Evolutionary conservation across 2,113 vertebrate genomes (phyloP), one percentile per base, ranked within the genome.

Genomic region (Colaptes auratus): DNA sequence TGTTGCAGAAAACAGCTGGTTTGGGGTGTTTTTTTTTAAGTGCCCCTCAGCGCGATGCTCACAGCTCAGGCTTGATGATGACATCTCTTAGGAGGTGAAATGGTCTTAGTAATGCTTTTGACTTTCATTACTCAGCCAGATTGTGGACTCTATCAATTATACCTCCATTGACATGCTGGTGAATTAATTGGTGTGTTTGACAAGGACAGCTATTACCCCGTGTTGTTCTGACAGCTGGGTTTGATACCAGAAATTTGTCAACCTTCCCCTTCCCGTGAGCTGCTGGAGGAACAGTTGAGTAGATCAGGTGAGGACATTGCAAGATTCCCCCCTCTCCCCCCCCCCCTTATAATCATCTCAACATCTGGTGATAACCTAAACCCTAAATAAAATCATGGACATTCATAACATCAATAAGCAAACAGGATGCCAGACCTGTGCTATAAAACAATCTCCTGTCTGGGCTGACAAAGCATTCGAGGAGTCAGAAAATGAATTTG

Each of bases 181-280:
- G 96, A 97, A 98, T 98, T 98, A 98, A 98, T 97, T 98, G 98
- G 95, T 28, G 70, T 10, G 9, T 96, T 96, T 98, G 98, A 98
- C 98, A 98, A 98, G 98, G 97, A 98, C 96, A 94, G 97, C 97
- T 97, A 98, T 98, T 98, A 98, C 94, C 96, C 94, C 90, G 7
- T 97, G 96, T 96, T 97, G 97, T 92, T 90, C 96, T 93, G 97
- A 98, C 98, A 98, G 98, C 98, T 98, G 97, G 96, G 92, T 97
- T 97, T 98, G 97, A 97, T 98, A 97, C 97, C 84, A 94, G 96
- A 96, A 97, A 98, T 98, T 98, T 98, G 98, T 98, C 98, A 98
- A 69, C 94, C 96, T 97, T 98, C 89, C 97, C 95, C 92, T 97
- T 97, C 92, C 36, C 3, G 7, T 83, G 87, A 95, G 82, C 81